Conservation (phyloP, 2,113 vertebrate genomes). For the Clinocottus analis region DNA sequence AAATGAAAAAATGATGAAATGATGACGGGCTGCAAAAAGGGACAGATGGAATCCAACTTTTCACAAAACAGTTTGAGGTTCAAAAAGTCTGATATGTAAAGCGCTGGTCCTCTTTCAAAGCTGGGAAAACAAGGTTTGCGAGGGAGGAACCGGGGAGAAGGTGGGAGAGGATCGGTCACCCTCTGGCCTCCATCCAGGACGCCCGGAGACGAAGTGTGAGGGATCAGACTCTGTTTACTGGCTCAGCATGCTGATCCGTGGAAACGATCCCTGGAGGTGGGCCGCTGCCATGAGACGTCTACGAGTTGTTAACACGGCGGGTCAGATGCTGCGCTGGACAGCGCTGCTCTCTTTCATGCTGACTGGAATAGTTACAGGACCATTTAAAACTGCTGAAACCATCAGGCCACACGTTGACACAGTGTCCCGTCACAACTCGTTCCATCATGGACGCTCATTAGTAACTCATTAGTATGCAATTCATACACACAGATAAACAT, state of each 20-base stretch:
- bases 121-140: constrained; percentile 43
- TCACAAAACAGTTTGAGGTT: not conserved
- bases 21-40: not conserved
- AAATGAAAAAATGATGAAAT: not conserved
- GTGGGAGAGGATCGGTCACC: constrained; percentile 61
- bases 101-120: constrained; percentile 22
- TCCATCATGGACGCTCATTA: too few species aligned
- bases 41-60: not conserved
- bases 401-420: not conserved
- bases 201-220: constrained; percentile 33
- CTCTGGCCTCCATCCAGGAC: constrained; percentile 67
- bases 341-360: not conserved
- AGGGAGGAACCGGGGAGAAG: constrained; percentile 4
- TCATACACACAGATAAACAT: too few species aligned
- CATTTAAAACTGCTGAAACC: not conserved
- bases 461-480: too few species aligned
- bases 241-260: constrained; percentile 17
- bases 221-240: constrained; percentile 58
- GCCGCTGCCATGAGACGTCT: not conserved
- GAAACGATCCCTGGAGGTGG: constrained; percentile 1
- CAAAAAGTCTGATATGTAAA: constrained; percentile 1
- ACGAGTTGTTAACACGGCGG: not conserved
- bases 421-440: not conserved
- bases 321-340: not conserved
- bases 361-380: not conserved